Evolutionary conservation across 2,113 vertebrate species (phyloP), one percentile per base, ranked within the genome.

Genomic region (Ceratotherium simum): DNA sequence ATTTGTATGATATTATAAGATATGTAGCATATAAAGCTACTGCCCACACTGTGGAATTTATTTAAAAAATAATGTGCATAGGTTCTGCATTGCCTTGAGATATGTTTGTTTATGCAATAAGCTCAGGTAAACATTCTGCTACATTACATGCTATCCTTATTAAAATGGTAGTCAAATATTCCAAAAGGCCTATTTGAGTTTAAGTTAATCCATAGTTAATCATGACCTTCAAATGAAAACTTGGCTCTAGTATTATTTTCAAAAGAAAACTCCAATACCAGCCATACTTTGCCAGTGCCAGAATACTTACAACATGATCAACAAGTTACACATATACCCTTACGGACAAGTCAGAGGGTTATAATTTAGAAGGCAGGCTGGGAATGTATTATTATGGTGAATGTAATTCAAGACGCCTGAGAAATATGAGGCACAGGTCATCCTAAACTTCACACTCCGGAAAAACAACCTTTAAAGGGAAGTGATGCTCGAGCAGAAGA

Each of bases 161-260:
- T 98, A 98, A 42, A 42, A 96, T 95, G 97, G 97, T 96, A 98
- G 85, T 98, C 97, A 98, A 98, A 98, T 91, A 96, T 98, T 98
- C 95, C 95, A 96, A 94, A 97, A 97, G 95, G 62, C 93, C 98
- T 98, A 97, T 97, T 56, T 69, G 60, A 98, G 93, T 96, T 80
- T 96, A 98, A 98, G 80, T 97, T 98, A 98, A 98, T 97, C 93
- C 84, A 86, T 94, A 98, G 21, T 98, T 98, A 98, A 97, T 98
- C 97, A 97, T 9, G 27, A 98, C 93, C 93, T 98, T 98, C 98
- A 98, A 94, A 97, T 87, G 90, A 98, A 98, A 98, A 98, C 94
- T 98, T 98, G 96, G 94, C 92, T 95, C 36, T 94, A 90, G 72
- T 93, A 25, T 80, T 92, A 85, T 85, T 96, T 98, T 97, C 91